Percentiles rank a stretch among this genome's conserved stretches.
phyloP scores from a whole-genome alignment of 1,140 invertebrate genomes.

The Temnothorax nylanderi region DNA sequence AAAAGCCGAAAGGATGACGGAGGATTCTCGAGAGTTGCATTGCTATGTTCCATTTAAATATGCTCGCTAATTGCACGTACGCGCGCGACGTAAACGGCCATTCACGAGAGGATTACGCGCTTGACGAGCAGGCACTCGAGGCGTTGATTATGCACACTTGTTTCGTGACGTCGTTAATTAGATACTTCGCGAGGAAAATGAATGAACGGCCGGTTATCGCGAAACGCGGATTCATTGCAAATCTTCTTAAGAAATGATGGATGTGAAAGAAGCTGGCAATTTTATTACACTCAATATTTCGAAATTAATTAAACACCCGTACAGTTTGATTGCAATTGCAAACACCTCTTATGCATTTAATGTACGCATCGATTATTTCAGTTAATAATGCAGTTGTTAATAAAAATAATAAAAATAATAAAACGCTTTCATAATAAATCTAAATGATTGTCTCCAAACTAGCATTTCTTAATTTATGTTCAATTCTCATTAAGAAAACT shows the following conservation, averaged over 20 bases:
- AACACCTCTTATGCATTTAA: neutral
- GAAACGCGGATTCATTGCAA: slow-evolving; percentile 15
- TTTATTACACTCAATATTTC: neutral
- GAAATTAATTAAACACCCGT: neutral
- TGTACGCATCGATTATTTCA: neutral
- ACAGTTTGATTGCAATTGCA: neutral
- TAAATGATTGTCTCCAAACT: neutral
- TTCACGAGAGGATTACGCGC: slow-evolving; percentile 69
- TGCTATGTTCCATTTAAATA: slow-evolving; percentile 68
- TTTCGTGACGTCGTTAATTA: slow-evolving; percentile 73
- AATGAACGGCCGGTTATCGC: slow-evolving; percentile 15
- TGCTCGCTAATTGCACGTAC: slow-evolving; percentile 70
- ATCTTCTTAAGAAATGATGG: neutral
- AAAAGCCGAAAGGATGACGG: slow-evolving; percentile 23
- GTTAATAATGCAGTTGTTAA: neutral
- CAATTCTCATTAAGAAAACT: too few species aligned
- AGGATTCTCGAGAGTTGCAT: slow-evolving; percentile 31
- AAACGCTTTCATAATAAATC: neutral
- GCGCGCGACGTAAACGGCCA: slow-evolving; percentile 63
- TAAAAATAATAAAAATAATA: neutral
- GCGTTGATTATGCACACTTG: slow-evolving; percentile 72
- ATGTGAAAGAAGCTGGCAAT: neutral
- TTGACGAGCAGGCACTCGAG: slow-evolving; percentile 60
- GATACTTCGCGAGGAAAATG: slow-evolving; percentile 47
- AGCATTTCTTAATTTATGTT: too few species aligned